A percentile compares a stretch with the other conserved stretches of the same genome.
These are phyloP conservation scores for Stramonita haemastoma DNA, from an alignment of 2,888 invertebrate genomes.

Conservation along the genomic window DNA sequence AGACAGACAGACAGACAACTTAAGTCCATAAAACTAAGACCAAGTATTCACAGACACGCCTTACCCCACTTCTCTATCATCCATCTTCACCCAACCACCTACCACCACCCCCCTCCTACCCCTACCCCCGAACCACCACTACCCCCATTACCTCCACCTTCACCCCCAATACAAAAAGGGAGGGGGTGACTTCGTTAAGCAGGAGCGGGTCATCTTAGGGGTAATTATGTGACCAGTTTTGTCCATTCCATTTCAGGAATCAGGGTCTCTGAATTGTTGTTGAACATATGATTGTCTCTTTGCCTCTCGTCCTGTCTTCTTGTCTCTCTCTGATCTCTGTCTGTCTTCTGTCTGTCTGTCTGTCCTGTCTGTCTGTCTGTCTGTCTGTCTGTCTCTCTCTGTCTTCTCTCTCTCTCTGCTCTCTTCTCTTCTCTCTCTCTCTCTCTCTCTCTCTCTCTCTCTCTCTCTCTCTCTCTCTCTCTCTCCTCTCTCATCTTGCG, in stretches of 20 bases:
- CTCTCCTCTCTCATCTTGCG: no score
- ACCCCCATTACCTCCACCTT: no score
- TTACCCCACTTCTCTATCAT: background rate
- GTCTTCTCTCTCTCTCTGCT: background rate
- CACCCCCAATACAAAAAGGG: no score
- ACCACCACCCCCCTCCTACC: background rate
- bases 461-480: background rate
- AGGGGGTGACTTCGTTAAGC: no score
- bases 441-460: background rate
- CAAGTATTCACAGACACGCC: background rate
- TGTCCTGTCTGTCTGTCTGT: background rate
- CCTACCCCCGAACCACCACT: no score
- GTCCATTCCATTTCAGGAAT: no score
- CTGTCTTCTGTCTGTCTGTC: background rate
- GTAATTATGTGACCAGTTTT: no score
- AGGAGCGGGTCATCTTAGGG: no score
- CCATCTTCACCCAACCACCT: background rate
- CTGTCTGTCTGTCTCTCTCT: background rate
- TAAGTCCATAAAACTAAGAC: background rate
- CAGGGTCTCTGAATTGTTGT: no score
- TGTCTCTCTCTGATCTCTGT: background rate
- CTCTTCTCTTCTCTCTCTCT: background rate
- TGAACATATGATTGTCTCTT: no score
- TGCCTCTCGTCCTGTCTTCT: background rate
- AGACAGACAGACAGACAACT: background rate